Evolutionary conservation across 2,888 invertebrate genomes (phyloP).

Genomic region (Heterodera filipjevi): DNA sequence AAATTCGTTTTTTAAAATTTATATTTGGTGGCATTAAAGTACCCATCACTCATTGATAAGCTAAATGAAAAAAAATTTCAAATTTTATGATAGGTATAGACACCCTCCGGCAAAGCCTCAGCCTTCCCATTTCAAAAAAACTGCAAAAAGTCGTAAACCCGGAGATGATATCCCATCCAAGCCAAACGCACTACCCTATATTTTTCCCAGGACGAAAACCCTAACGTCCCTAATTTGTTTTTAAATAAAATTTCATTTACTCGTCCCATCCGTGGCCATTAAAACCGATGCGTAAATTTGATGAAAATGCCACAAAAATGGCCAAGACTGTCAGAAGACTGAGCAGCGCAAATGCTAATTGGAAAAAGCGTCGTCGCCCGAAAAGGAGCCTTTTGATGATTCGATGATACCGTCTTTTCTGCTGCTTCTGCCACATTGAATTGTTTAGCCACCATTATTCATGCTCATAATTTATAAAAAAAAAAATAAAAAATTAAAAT

Average conservation of each 20-base stretch:
- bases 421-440: neutral
- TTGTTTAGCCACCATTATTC: neutral
- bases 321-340: neutral
- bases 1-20: no score
- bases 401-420: neutral
- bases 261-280: neutral
- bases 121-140: no score
- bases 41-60: no score
- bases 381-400: neutral
- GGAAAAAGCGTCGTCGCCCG: neutral
- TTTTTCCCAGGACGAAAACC: no score
- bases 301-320: neutral
- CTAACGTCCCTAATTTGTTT: neutral
- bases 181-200: no score
- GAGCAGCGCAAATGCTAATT: neutral
- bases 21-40: no score
- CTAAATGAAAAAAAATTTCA: no score
- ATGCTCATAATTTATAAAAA: neutral
- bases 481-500: no score
- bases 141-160: no score
- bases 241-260: neutral
- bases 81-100: no score
- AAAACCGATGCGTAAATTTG: neutral
- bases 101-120: no score
- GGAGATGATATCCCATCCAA: no score